These are phyloP conservation scores for Andrena minutula DNA, from an alignment of 2,888 invertebrate species.

Conservation along the genomic window DNA sequence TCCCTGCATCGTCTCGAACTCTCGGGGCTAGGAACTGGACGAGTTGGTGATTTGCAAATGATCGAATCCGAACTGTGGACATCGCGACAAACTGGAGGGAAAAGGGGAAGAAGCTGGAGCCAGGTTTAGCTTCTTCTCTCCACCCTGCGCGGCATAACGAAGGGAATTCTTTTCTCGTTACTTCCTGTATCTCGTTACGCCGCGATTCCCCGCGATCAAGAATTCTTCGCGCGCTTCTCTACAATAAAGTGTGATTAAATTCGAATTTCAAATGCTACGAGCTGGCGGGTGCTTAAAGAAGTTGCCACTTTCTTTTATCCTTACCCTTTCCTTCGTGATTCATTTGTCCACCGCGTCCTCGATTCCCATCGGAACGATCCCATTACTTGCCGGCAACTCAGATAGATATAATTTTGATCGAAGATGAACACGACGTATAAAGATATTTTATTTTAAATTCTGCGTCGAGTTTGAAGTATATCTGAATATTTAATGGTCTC, in stretches of 20 bases:
- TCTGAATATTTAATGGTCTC: too few relatives aligned
- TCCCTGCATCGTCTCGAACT: constrained; percentile 56
- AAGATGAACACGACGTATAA: background rate
- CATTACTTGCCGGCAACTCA: background rate
- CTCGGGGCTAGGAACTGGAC: constrained; percentile 59
- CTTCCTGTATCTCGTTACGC: constrained; percentile 50
- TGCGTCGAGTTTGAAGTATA: too few relatives aligned
- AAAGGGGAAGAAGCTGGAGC: background rate
- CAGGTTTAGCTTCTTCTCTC: background rate
- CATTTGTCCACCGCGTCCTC: constrained; percentile 2
- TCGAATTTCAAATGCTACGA: constrained; percentile 60
- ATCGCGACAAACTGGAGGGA: constrained; percentile 75
- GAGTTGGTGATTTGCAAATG: constrained; percentile 74
- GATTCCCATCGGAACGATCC: background rate
- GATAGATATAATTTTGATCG: background rate
- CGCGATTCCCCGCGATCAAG: constrained; percentile 49
- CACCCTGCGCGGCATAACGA: constrained; percentile 46
- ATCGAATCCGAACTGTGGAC: constrained; percentile 83
- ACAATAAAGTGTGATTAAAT: constrained; percentile 64
- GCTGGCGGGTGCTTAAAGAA: constrained; percentile 24
- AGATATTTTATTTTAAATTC: background rate
- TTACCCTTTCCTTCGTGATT: background rate
- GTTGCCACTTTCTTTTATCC: constrained; percentile 11
- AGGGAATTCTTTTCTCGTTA: constrained; percentile 58
- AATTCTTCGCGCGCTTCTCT: constrained; percentile 52